Evolutionary conservation across 2,888 invertebrate genomes (phyloP), one percentile per base, ranked within the genome.

Genomic region (Rhyacophila evoluta): DNA sequence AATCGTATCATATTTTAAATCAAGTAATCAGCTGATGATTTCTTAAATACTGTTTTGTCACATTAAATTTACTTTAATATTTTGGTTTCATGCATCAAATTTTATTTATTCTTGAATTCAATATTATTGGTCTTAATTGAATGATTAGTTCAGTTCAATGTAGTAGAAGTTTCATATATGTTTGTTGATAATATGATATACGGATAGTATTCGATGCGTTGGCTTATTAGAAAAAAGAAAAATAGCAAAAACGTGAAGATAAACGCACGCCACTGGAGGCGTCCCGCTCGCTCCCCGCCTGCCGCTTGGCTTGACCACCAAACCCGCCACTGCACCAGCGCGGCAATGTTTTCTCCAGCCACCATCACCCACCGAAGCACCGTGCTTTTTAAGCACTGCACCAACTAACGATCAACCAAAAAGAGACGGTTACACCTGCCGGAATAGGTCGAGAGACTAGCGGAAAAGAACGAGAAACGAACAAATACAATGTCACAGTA

Each of bases 241-340:
- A 36, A 72, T 25, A 33, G 29, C 29, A 4, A 55, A 25, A 19
- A 19, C 55, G 55, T 25, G 55, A 25, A 39, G 38, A 38, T 28
- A 70, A 38, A 29, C 29, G 29, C 55, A 37, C 72, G 77, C 72
- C 77, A 38, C 25, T 77, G 77, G 78, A 80, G 81, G 80, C 81
- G 77, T 81, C 78, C 79, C 75, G 81, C 79, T 67, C 82, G 79
- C 82, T 82, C 81, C 77, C 73, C 78, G 78, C 74, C 78, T 41
- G 39, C 29, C 70, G 78, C 78, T 78, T 78, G 71, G 78, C 72
- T 70, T 78, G 36, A 67, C 77, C 67, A 25, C 37, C 36, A 41
- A 15, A 70, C 37, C 12, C 71, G 55, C 74, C 78, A n/a, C 75
- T n/a, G 67, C 72, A 55, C 69, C 39, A 73, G 74, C 77, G 41